phyloP scores from a whole-genome alignment of 2,797 vertebrate genomes.

The Echeneis naucrates region DNA sequence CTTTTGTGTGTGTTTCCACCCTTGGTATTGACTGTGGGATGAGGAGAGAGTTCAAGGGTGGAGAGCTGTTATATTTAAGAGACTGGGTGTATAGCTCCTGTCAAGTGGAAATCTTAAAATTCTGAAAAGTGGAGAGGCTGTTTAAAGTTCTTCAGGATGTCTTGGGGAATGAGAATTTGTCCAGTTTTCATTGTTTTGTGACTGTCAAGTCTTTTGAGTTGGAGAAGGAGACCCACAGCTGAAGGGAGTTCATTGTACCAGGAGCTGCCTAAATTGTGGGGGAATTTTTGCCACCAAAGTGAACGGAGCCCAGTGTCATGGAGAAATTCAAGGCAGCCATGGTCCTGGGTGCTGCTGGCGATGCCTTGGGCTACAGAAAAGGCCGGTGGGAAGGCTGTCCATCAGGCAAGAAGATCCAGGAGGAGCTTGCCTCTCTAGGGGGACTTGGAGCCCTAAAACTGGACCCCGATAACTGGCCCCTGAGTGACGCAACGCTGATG shows the following conservation, averaged over 20 bases:
- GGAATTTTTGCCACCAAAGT: background rate
- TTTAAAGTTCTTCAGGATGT: slow-evolving; percentile 31
- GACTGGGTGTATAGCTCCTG: background rate
- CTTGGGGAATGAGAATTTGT: background rate
- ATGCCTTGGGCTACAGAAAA: slow-evolving; percentile 92
- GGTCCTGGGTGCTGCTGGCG: slow-evolving; percentile 90
- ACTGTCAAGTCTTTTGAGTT: background rate
- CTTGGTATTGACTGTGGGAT: slow-evolving; percentile 24
- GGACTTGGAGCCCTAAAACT: slow-evolving; percentile 88
- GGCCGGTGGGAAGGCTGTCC: slow-evolving; percentile 85
- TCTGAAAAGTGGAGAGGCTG: background rate
- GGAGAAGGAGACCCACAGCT: slow-evolving; percentile 8
- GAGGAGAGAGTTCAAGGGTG: slow-evolving; percentile 23
- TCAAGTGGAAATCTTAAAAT: slow-evolving; percentile 6
- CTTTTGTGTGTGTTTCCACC: slow-evolving; percentile 40
- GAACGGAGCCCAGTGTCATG: slow-evolving; percentile 75
- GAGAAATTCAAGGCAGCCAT: slow-evolving; percentile 95
- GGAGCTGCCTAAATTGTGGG: slow-evolving; percentile 6
- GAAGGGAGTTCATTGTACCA: background rate
- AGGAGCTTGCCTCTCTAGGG: slow-evolving; percentile 88
- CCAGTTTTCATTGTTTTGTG: slow-evolving; percentile 7
- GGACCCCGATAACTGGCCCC: slow-evolving; percentile 91
- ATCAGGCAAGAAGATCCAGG: slow-evolving; percentile 88
- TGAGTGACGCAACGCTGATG: slow-evolving; percentile 94
- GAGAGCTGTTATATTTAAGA: slow-evolving; percentile 13